These are phyloP conservation scores for Akabosia matsudoensis DNA, from an alignment of 1,140 invertebrate genomes.

Conservation along the genomic window DNA sequence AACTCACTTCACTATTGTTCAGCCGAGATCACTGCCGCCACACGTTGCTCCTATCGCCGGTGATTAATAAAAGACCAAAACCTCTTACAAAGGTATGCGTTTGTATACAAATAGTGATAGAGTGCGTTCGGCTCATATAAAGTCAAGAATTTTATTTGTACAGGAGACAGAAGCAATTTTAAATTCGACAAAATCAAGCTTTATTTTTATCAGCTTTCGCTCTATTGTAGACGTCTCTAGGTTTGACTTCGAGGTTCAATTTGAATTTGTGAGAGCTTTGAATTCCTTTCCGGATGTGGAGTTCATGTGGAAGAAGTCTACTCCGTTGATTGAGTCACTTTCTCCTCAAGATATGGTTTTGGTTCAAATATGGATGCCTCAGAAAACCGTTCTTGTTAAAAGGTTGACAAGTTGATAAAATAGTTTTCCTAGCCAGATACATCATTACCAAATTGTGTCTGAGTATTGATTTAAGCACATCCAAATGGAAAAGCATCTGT, in stretches of 20 bases:
- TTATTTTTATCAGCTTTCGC: background rate
- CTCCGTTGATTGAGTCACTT: background rate
- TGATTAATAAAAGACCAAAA: background rate
- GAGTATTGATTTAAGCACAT: too few relatives aligned
- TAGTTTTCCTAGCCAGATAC: slow-evolving; percentile 1
- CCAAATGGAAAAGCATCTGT: slow-evolving; percentile 50
- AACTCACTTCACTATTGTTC: background rate
- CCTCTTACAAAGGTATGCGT: slow-evolving; percentile 1
- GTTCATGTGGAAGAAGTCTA: background rate
- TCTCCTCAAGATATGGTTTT: background rate
- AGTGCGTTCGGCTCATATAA: background rate
- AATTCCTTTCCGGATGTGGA: background rate
- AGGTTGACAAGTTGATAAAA: slow-evolving; percentile 2
- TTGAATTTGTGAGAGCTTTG: background rate
- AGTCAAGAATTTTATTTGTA: background rate
- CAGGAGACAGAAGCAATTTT: background rate
- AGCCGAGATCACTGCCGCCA: background rate
- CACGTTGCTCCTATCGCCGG: background rate
- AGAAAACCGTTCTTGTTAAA: background rate
- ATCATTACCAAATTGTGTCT: too few relatives aligned
- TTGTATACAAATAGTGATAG: background rate
- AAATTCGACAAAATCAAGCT: background rate
- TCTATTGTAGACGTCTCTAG: background rate
- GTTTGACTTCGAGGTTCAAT: background rate
- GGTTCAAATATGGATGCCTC: background rate